These are phyloP conservation scores for Diaphora mendica DNA, from an alignment of 2,888 invertebrate species.

Conservation along the genomic window DNA sequence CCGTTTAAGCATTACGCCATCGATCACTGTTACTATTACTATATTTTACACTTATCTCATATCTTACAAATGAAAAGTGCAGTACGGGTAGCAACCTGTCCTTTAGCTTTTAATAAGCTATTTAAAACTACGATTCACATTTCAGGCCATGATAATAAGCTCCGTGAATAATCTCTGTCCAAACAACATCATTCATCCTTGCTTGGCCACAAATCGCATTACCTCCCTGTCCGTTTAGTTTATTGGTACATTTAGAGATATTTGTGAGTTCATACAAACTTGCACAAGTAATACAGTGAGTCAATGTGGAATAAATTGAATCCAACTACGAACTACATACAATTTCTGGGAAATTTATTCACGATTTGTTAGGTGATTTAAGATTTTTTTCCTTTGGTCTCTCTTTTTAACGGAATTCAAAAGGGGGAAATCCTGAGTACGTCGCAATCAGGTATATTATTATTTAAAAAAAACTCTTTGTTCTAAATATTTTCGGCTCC, in stretches of 20 bases:
- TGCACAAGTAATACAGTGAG: background rate
- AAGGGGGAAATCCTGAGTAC: background rate
- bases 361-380: background rate
- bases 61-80: background rate
- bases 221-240: conserved; percentile 48
- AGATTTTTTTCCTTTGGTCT: background rate
- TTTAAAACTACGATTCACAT: conserved; percentile 27
- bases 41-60: background rate
- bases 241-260: conserved; percentile 34
- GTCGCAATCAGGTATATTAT: background rate
- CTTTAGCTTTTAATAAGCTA: conserved; percentile 14
- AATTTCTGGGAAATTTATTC: background rate
- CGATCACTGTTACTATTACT: background rate
- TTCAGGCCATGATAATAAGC: conserved; percentile 37
- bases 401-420: background rate
- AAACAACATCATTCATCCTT: conserved; percentile 54
- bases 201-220: conserved; percentile 54
- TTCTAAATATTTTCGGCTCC: too few relatives aligned
- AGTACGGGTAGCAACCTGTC: conserved; percentile 5
- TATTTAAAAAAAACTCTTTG: too few relatives aligned
- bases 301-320: background rate
- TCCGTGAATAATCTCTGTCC: conserved; percentile 47
- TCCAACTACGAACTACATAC: background rate
- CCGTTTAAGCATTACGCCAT: background rate
- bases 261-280: conserved; percentile 36